Base-by-base conservation (phyloP, 2,888 invertebrate species). In the Eristalis tenax region DNA sequence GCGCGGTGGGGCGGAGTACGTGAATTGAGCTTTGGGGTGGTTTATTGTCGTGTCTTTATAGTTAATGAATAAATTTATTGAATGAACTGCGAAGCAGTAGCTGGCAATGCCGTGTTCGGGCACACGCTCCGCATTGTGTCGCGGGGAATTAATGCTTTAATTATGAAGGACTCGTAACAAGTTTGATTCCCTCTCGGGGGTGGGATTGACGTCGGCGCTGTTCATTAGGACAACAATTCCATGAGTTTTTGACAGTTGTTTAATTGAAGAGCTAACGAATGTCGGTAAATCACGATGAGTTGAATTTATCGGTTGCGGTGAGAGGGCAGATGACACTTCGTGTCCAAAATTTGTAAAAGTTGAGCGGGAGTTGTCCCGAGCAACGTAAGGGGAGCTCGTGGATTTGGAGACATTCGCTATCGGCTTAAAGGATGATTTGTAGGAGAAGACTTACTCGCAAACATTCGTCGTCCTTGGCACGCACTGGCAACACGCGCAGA, bases 1-100 rank as follows among this genome's bases (percentile, higher is more conserved):
- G 8, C 8, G 26, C 26, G 26, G 26, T 3, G 26, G 1, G 2
- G 4, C 15, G 43, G 43, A 43, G 50, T 50, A 18, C 50, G 18
- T 50, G 8, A 5, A 50, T 18, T 18, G 6, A 18, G 8, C 50
- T 50, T 50, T 18, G 50, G 8, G n/a, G 50, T 50, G 18, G 50
- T 50, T 50, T 50, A 50, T 50, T 57, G 32, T 15, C 11, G 69
- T 57, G 18, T 69, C 57, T 26, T 23, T 32, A 68, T 65, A 35
- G 64, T 74, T 74, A 65, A 50, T 74, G 32, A 65, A 74, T 74
- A 65, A 64, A 74, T 74, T 74, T 63, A 69, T 57, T 56, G 69
- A n/a, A 56, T 56, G 56, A 32, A 56, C 28, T 56, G 32, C 50
- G 50, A 50, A 18, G 6, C n/a, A 4, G 43, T 1, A 18, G 18